Percentiles rank a stretch among this genome's conserved stretches.
phyloP scores from a whole-genome alignment of 2,113 vertebrate species.

The Labrus mixtus region DNA sequence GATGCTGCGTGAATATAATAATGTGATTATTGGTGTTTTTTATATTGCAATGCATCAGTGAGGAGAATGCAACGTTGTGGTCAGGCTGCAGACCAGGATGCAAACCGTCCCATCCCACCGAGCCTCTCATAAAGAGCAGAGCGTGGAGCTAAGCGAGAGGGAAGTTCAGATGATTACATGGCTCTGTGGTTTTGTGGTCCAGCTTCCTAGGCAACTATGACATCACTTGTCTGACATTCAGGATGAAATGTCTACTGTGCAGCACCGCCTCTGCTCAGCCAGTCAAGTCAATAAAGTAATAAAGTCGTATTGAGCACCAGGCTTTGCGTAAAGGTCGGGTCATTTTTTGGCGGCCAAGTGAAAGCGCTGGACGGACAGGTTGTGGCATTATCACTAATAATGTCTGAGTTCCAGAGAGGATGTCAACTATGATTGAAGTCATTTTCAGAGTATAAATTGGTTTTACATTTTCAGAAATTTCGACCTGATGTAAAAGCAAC shows the following conservation, averaged over 20 bases:
- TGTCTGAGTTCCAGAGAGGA: conserved; percentile 12
- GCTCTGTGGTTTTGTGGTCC: conserved; percentile 60
- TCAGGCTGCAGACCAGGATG: conserved; percentile 51
- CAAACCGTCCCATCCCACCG: conserved; percentile 29
- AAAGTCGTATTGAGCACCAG: conserved; percentile 63
- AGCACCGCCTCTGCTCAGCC: conserved; percentile 44
- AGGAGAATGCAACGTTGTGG: conserved; percentile 51
- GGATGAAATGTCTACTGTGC: conserved; percentile 63
- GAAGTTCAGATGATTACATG: conserved; percentile 66
- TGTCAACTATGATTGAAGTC: conserved; percentile 28
- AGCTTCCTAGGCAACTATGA: conserved; percentile 60
- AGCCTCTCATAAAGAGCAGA: conserved; percentile 56
- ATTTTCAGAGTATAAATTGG: conserved; percentile 7
- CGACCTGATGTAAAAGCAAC: no score
- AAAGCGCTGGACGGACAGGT: conserved; percentile 39
- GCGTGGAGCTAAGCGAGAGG: conserved; percentile 42
- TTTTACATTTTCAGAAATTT: no score
- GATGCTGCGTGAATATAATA: conserved; percentile 55
- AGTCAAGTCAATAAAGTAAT: conserved; percentile 76
- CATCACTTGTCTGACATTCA: conserved; percentile 74
- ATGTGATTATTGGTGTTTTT: conserved; percentile 66
- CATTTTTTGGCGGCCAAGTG: conserved; percentile 36
- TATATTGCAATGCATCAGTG: conserved; percentile 48
- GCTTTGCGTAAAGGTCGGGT: conserved; percentile 75
- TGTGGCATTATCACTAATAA: conserved; percentile 47